These are phyloP conservation scores for Spea multiplicata DNA, from an alignment of 2,113 vertebrate genomes.

Conservation along the genomic window DNA sequence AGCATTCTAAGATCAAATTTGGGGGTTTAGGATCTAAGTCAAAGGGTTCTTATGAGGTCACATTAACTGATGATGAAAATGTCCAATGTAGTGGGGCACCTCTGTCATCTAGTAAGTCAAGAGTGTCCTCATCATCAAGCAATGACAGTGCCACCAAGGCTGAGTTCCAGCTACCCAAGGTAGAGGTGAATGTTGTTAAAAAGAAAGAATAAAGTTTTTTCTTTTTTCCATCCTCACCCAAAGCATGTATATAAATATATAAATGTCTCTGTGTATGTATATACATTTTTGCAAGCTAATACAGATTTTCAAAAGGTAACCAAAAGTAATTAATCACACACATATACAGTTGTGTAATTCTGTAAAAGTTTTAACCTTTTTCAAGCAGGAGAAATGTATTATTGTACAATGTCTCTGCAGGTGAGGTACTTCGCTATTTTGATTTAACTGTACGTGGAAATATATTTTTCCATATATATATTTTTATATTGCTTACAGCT, in stretches of 20 bases:
- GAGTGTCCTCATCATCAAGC: slow-evolving; percentile 83
- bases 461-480: slow-evolving; percentile 55
- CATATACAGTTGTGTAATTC: slow-evolving; percentile 14
- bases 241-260: slow-evolving; percentile 54
- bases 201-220: slow-evolving; percentile 69
- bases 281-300: slow-evolving; percentile 53
- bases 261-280: slow-evolving; percentile 48
- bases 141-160: slow-evolving; percentile 78
- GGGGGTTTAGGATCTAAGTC: slow-evolving; percentile 87
- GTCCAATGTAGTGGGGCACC: slow-evolving; percentile 64
- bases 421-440: slow-evolving; percentile 55
- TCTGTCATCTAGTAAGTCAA: slow-evolving; percentile 69
- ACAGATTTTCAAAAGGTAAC: background rate
- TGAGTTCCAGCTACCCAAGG: slow-evolving; percentile 68
- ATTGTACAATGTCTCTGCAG: slow-evolving; percentile 38
- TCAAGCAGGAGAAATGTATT: slow-evolving; percentile 35
- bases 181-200: slow-evolving; percentile 74
- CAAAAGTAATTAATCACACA: background rate
- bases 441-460: slow-evolving; percentile 58
- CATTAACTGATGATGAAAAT: slow-evolving; percentile 75
- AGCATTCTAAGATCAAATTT: slow-evolving; percentile 83
- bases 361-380: slow-evolving; percentile 21
- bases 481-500: slow-evolving; percentile 52
- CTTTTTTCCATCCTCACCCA: slow-evolving; percentile 16
- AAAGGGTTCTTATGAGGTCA: slow-evolving; percentile 91